Conservation (phyloP, 2,113 vertebrate species). For the Morphnarchus princeps region DNA sequence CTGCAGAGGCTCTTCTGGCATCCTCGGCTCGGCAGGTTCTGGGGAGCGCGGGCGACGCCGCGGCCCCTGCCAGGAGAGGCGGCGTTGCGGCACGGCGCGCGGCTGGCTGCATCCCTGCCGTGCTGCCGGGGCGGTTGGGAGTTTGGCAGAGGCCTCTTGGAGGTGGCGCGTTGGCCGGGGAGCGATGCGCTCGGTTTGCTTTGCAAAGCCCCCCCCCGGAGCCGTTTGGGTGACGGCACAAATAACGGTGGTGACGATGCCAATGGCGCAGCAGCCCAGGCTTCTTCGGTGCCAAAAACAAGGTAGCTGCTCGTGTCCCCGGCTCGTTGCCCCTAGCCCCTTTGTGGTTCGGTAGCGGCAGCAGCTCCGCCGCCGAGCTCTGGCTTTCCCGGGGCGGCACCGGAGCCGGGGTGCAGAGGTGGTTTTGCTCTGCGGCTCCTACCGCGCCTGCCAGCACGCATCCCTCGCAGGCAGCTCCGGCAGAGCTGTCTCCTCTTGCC, state of each 20-base stretch:
- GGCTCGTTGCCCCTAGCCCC: fast-evolving
- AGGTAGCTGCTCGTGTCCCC: background rate
- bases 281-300: background rate
- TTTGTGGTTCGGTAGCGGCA: background rate
- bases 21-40: background rate
- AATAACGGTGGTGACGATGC: background rate
- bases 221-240: background rate
- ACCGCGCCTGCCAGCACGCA: background rate
- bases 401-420: background rate
- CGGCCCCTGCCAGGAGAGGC: background rate
- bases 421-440: background rate
- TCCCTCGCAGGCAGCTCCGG: background rate
- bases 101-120: background rate
- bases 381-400: background rate
- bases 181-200: background rate
- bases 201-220: background rate
- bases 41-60: background rate
- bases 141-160: background rate
- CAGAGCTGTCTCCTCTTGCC: background rate
- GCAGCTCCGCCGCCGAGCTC: background rate
- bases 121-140: background rate
- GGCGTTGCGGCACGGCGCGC: background rate
- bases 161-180: background rate
- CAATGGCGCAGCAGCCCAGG: background rate
- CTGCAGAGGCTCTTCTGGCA: background rate